Evolutionary conservation across 2,797 vertebrate genomes (phyloP).

Genomic region (Artibeus lituratus): DNA sequence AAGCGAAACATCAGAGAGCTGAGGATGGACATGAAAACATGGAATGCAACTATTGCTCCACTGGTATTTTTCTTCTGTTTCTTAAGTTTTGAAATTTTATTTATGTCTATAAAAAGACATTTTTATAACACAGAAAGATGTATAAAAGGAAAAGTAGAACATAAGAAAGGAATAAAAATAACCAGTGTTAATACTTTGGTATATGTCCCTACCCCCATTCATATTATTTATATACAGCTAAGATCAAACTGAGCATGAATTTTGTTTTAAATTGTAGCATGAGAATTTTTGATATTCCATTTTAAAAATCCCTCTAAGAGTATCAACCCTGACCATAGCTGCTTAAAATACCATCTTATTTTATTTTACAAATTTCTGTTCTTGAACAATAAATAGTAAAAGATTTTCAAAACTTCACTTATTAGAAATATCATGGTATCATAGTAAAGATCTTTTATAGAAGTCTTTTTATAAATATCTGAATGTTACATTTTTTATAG

Average conservation of each 20-base stretch:
- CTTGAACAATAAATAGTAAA: background rate
- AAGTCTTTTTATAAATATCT: background rate
- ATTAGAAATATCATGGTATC: background rate
- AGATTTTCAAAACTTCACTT: background rate
- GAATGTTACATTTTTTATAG: background rate
- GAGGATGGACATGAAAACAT: background rate
- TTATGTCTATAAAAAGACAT: background rate
- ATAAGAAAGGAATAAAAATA: background rate
- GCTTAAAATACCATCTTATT: background rate
- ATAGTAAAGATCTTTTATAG: background rate
- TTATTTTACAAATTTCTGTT: conserved; percentile 3
- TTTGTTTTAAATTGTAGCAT: background rate
- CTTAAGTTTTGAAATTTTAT: background rate
- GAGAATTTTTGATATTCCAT: background rate
- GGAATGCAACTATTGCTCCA: background rate
- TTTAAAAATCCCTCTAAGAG: conserved; percentile 42
- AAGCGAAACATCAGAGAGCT: background rate
- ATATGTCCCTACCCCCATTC: background rate
- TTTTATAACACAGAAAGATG: background rate
- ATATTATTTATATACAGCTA: background rate
- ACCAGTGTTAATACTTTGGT: background rate
- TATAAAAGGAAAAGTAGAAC: background rate
- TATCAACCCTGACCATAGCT: background rate
- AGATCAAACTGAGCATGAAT: background rate
- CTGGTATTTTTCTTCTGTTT: background rate